Percentiles rank a stretch among this genome's conserved stretches.
phyloP scores from a whole-genome alignment of 2,888 invertebrate genomes.

The Ommatoiulus sabulosus region DNA sequence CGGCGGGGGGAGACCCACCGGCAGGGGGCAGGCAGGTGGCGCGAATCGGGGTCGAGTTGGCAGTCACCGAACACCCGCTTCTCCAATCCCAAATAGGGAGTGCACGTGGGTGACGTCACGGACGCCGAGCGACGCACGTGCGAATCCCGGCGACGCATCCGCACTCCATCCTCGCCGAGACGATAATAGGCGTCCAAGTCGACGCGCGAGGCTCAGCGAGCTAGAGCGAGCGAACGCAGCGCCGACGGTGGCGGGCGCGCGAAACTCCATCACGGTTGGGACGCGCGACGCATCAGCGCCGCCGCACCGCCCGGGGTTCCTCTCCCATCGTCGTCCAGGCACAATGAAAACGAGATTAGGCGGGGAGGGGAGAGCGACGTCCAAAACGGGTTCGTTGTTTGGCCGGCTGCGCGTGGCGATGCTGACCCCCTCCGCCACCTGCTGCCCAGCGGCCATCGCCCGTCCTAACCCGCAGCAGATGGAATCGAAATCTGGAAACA shows the following conservation, averaged over 20 bases:
- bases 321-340: no score
- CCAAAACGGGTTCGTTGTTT: background rate
- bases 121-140: background rate
- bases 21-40: background rate
- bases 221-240: background rate
- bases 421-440: background rate
- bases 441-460: background rate
- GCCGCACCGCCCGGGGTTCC: no score
- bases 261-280: background rate
- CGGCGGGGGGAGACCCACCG: background rate
- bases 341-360: no score
- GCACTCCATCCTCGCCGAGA: background rate
- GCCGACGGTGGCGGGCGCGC: background rate
- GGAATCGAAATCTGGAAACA: background rate
- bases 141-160: background rate
- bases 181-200: background rate
- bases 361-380: background rate
- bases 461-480: background rate
- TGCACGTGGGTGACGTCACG: slow-evolving; percentile 3
- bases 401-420: background rate
- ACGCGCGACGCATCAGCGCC: background rate
- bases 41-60: background rate
- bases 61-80: slow-evolving; percentile 6
- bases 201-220: background rate
- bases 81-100: background rate